phyloP scores from a whole-genome alignment of 2,113 vertebrate genomes.

The Rhagologus leucostigma region DNA sequence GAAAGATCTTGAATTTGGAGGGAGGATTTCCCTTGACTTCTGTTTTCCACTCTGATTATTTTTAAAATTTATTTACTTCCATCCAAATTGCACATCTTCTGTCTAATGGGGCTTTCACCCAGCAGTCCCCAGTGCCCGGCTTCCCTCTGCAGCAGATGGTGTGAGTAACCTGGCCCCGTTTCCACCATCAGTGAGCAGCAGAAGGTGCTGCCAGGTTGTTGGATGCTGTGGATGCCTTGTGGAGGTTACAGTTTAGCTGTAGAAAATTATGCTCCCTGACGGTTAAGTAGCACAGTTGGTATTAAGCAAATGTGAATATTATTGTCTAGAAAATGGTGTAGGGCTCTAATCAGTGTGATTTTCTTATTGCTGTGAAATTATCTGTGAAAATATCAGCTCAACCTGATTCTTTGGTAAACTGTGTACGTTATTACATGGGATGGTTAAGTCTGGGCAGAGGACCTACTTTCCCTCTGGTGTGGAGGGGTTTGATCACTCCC shows the following conservation, averaged over 20 bases:
- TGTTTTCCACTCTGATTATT: neutral
- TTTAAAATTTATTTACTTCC: neutral
- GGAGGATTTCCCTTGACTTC: neutral
- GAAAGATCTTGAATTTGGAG: neutral
- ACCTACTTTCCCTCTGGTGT: neutral
- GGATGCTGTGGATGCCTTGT: neutral
- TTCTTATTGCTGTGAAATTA: conserved; percentile 42
- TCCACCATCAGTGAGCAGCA: neutral
- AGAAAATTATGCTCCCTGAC: conserved; percentile 7
- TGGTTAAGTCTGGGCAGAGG: neutral
- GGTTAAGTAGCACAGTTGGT: neutral
- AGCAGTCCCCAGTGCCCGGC: neutral
- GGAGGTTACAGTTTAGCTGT: neutral
- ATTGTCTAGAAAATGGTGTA: neutral
- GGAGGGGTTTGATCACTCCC: neutral
- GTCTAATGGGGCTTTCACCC: neutral
- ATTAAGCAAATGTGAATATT: conserved; percentile 30
- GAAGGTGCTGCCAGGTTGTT: neutral
- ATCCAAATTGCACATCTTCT: neutral
- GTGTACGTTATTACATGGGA: neutral
- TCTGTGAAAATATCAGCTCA: conserved; percentile 5
- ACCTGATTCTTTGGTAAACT: neutral
- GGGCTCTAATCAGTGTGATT: neutral
- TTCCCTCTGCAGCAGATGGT: conserved; percentile 29
- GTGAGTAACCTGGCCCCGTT: neutral